Evolutionary conservation across 2,888 invertebrate genomes (phyloP), one percentile per base, ranked within the genome.

Genomic region (Punctoribates punctum): DNA sequence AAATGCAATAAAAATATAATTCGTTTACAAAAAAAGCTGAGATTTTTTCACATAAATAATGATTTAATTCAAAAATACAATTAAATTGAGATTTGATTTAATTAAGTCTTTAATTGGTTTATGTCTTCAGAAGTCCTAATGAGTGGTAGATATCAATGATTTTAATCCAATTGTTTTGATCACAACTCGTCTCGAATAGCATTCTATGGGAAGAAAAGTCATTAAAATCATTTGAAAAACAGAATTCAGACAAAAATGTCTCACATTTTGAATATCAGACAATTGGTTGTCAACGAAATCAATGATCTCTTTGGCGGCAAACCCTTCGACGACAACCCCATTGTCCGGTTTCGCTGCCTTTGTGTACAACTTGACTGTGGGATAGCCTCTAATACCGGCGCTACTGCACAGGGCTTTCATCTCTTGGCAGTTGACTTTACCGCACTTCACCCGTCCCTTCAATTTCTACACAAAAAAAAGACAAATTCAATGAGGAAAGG

Each of bases 381-480:
- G 67, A 38, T 67, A 67, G 38, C 38, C 67, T 15, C 17, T 67
- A 20, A 67, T 29, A 9, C 20, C 67, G 29, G 67, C 67, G 0
- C 34, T n/a, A 15, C n/a, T n/a, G 38, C 67, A 67, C 6, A 67
- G 3, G 15, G n/a, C 1, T n/a, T 34, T 34, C 9, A 67, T 17
- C 1, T 13, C 9, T n/a, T 67, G 67, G 38, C 67, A 67, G 20
- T 67, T 38, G 9, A 67, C 38, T 67, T 38, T 67, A 3, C n/a
- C 38, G 13, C 34, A n/a, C 38, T 38, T 38, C n/a, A 67, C 67
- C n/a, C 34, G 29, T 29, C 38, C 34, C n/a, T 67, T 67, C 3
- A 67, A 38, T 38, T 67, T 67, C 67, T 67, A n/a, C 6, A n/a
- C 6, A 9, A 38, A 20, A 20, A 27, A 2, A 67, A 27, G 17